phyloP scores from a whole-genome alignment of 1,140 invertebrate species.

The Bicyclus anynana region DNA sequence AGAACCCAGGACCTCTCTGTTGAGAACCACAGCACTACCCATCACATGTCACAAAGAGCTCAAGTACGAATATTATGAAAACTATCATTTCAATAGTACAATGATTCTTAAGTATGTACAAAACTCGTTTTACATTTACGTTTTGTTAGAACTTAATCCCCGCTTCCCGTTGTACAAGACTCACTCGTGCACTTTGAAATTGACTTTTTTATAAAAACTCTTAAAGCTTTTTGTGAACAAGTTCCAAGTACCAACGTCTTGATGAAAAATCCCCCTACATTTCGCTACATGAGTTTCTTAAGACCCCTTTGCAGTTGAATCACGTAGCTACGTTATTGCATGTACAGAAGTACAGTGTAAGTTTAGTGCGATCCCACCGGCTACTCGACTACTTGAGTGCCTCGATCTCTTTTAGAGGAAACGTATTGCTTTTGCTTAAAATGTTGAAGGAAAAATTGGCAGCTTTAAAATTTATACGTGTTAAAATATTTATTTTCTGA shows the following conservation, averaged over 20 bases:
- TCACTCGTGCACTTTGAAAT: background rate
- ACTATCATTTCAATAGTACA: too few species aligned
- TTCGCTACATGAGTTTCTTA: background rate
- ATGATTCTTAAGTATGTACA: too few species aligned
- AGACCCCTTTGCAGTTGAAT: constrained; percentile 5
- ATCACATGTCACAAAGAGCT: too few species aligned
- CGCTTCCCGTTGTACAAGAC: too few species aligned
- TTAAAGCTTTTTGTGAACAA: constrained; percentile 6
- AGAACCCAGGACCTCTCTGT: too few species aligned
- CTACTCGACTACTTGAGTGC: background rate
- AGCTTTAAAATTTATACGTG: background rate
- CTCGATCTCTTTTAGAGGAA: background rate
- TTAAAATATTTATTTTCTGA: too few species aligned
- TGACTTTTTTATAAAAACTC: constrained; percentile 4
- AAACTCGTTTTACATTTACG: too few species aligned
- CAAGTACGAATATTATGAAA: too few species aligned
- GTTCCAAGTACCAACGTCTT: constrained; percentile 8
- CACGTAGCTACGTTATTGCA: constrained; percentile 19
- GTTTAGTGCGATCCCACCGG: background rate
- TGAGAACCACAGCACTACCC: too few species aligned
- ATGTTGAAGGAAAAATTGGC: background rate
- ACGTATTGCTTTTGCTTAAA: background rate
- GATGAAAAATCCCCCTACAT: constrained; percentile 14
- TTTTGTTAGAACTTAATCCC: too few species aligned
- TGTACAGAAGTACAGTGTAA: constrained; percentile 5